Conservation (phyloP, 2,888 invertebrate genomes). For the Zhengitettix transpicula region DNA sequence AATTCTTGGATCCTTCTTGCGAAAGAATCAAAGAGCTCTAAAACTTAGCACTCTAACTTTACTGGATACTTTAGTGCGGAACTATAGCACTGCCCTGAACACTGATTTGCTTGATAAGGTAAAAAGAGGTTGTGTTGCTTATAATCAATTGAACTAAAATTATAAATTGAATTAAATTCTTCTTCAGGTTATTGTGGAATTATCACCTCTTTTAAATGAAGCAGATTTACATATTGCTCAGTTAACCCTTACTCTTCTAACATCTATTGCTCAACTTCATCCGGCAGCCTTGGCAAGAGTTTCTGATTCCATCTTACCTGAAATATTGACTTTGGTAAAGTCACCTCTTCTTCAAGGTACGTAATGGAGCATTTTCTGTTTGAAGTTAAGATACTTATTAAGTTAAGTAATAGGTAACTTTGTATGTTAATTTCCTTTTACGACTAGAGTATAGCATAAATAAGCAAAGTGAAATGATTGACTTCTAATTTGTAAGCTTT, state of each 20-base stretch:
- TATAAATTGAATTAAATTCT: background rate
- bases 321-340: conserved; percentile 71
- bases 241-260: conserved; percentile 65
- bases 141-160: background rate
- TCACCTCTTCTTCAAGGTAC: conserved; percentile 82
- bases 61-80: conserved; percentile 76
- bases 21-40: conserved; percentile 91
- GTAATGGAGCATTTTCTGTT: background rate
- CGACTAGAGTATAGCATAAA: too few relatives aligned
- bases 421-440: too few relatives aligned
- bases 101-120: conserved; percentile 58
- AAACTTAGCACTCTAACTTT: conserved; percentile 81
- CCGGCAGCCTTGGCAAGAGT: conserved; percentile 61
- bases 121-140: conserved; percentile 7
- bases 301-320: conserved; percentile 59
- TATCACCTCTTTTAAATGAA: conserved; percentile 82
- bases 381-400: too few relatives aligned
- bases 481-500: too few relatives aligned
- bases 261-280: conserved; percentile 63
- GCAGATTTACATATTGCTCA: conserved; percentile 94
- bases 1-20: conserved; percentile 79
- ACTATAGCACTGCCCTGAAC: conserved; percentile 57
- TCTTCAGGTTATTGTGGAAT: conserved; percentile 58
- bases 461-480: too few relatives aligned
- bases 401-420: too few relatives aligned